Conservation (phyloP, 2,888 invertebrate genomes). For the Drosophila fungiperda region DNA sequence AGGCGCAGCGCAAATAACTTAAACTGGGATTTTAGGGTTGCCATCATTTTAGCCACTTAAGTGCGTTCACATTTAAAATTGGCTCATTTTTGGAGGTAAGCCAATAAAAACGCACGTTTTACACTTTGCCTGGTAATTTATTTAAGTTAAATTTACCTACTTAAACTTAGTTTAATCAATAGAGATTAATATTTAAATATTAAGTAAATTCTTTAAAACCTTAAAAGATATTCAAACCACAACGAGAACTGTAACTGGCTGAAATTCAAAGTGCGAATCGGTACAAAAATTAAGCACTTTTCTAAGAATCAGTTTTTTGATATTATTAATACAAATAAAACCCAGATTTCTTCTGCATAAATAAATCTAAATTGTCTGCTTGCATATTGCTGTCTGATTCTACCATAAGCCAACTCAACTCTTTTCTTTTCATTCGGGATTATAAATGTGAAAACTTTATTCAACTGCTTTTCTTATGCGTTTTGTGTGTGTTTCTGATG, state of each 20-base stretch:
- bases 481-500: slow-evolving; percentile 1
- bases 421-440: not conserved
- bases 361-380: not conserved
- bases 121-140: not conserved
- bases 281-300: not conserved
- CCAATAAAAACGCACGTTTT: not conserved
- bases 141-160: not conserved
- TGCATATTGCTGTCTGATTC: not conserved
- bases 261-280: not conserved
- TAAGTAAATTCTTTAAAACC: not conserved
- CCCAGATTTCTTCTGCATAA: not conserved
- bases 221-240: not conserved
- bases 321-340: not conserved
- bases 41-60: not conserved
- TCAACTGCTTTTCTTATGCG: not conserved
- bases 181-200: fast-evolving
- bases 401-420: not conserved
- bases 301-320: not conserved
- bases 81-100: not conserved
- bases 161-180: not conserved
- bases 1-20: slow-evolving; percentile 14
- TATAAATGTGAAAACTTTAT: not conserved
- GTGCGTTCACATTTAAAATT: not conserved
- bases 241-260: not conserved
- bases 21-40: not conserved